Base-by-base conservation (phyloP, 1,140 invertebrate genomes). In the Lutraria rhynchaena region DNA sequence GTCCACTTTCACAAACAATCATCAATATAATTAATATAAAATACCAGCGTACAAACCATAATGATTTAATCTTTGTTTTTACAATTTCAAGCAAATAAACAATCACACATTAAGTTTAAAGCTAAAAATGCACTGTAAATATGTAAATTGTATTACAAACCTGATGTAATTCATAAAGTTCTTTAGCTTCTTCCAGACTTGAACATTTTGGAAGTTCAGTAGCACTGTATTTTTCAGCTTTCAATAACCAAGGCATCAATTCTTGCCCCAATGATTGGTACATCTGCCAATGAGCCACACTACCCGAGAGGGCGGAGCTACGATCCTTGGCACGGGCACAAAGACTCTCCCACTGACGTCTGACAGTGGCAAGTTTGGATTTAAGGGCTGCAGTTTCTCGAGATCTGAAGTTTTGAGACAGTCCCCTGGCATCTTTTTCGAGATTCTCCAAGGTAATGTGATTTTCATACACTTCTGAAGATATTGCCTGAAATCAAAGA, bases 221-320 rank as follows among this genome's bases (percentile, higher is more conserved):
- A 70, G 95, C 94, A 37, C 96, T 93, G 91, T 95, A 95, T 15
- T 95, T 93, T 93, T 98, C 97, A 29, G 96, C 96, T 89, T 96
- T 94, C 88, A 97, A 96, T 73, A 98, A 94, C 95, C 97, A 98
- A 1, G 97, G 97, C 90, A 96, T 96, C 33, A 99, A 94, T 91
- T 96, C 94, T 71, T 96, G 94, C 33, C 96, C 93, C 35, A 94
- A 94, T 51, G 94, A 93, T 92, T 98, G 96, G 91, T 97, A 98
- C 86, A 95, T 95, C 87, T 97, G 95, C 96, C 96, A 98, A 58
- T 95, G 95, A 29, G 95, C 94, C 31, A 97, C 93, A 90, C 98
- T 96, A 88, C 95, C 94, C 75, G 95, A 93, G 2, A 96, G 95
- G 1, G 94, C 93, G 86, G 95, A 94, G 33, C 95, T 94, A 87